A percentile compares a stretch with the other conserved stretches of the same genome.
Evolutionary conservation across 2,113 vertebrate species (phyloP).

Genomic region (Copsychus sechellarum): DNA sequence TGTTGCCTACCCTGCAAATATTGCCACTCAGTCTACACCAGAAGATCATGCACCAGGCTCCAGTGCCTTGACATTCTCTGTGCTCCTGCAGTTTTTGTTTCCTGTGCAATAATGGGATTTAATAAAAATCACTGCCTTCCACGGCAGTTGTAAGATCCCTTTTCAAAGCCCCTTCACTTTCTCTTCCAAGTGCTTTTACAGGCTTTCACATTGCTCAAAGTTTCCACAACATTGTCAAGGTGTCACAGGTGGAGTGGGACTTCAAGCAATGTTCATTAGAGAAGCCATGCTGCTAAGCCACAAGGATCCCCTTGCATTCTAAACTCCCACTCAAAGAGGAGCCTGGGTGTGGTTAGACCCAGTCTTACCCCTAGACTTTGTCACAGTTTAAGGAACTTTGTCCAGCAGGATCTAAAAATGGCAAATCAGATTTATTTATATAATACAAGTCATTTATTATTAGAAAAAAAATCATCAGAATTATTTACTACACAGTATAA

Average conservation of each 20-base stretch:
- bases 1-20: neutral
- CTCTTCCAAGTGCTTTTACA: neutral
- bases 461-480: neutral
- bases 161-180: neutral
- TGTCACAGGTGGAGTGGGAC: neutral
- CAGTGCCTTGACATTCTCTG: neutral
- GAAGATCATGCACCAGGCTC: neutral
- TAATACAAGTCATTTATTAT: neutral
- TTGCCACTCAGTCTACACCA: neutral
- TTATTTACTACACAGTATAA: neutral
- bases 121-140: neutral
- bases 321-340: neutral
- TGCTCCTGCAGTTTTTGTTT: neutral
- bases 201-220: neutral
- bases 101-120: neutral
- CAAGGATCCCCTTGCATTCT: neutral
- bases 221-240: neutral
- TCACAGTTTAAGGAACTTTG: neutral
- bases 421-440: neutral
- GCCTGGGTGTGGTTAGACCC: fast-evolving
- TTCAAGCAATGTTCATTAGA: neutral
- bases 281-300: neutral
- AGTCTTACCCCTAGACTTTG: neutral
- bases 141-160: neutral
- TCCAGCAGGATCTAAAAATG: neutral